A percentile compares a stretch with the other conserved stretches of the same genome.
Evolutionary conservation across 2,797 vertebrate species (phyloP).

Genomic region (Melanotaenia pygmaea): DNA sequence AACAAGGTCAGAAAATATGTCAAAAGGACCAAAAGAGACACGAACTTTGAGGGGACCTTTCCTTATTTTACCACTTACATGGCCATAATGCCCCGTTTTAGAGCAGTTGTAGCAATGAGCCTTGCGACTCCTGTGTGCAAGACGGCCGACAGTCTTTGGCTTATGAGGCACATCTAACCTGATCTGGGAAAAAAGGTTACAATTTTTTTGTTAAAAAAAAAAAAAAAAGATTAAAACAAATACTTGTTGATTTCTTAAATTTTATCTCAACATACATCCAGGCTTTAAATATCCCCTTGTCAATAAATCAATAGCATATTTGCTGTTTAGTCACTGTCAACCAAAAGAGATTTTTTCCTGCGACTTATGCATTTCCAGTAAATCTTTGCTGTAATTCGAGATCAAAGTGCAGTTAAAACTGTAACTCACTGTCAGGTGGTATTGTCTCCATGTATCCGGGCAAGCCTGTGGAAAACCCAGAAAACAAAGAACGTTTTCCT

Average conservation of each 20-base stretch:
- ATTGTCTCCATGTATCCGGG: constrained; percentile 78
- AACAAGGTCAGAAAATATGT: not conserved
- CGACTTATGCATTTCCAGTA: too few relatives aligned
- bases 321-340: too few relatives aligned
- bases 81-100: constrained; percentile 69
- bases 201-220: not conserved
- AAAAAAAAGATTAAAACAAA: not conserved
- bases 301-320: not conserved
- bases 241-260: not conserved
- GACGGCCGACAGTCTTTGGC: constrained; percentile 15
- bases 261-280: not conserved
- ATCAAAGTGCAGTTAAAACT: constrained; percentile 1
- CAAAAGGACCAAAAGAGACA: not conserved
- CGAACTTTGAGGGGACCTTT: constrained; percentile 38
- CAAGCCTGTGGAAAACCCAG: constrained; percentile 62
- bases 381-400: not conserved
- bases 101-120: constrained; percentile 78
- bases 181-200: constrained; percentile 48
- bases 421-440: constrained; percentile 72
- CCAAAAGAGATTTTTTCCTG: too few relatives aligned
- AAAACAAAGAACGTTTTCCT: constrained; percentile 13
- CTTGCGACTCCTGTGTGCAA: constrained; percentile 9
- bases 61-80: constrained; percentile 80
- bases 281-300: not conserved
- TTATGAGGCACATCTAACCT: constrained; percentile 47